Conservation (phyloP, 2,888 invertebrate genomes). For the Suillia variegata region DNA sequence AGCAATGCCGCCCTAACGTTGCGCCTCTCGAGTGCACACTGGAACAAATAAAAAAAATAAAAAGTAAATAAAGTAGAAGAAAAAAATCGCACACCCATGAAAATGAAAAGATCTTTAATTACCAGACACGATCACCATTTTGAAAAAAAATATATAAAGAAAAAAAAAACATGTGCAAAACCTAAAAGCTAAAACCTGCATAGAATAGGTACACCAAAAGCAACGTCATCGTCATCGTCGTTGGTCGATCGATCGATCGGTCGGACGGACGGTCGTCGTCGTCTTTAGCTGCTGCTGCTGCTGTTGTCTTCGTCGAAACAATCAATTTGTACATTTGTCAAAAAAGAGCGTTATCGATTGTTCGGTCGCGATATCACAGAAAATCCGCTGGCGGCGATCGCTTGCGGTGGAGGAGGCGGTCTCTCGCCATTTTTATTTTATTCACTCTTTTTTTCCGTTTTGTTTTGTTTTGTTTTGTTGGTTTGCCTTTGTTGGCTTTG, state of each 20-base stretch:
- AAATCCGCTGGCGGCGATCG: conserved; percentile 1
- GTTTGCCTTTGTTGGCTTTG: background rate
- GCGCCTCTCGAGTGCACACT: background rate
- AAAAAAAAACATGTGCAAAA: conserved; percentile 1
- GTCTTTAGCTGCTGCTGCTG: background rate
- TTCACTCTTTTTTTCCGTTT: no score
- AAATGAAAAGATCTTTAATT: conserved; percentile 18
- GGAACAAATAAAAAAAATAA: background rate
- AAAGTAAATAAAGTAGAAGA: background rate
- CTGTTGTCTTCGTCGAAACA: conserved; percentile 8
- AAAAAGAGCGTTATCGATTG: conserved; percentile 27
- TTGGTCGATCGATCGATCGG: no score
- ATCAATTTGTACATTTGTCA: conserved; percentile 30
- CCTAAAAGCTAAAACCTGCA: background rate
- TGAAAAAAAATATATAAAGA: background rate
- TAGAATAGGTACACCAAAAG: background rate
- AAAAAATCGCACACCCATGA: background rate
- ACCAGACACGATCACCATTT: conserved; percentile 9
- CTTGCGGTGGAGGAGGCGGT: conserved; percentile 19
- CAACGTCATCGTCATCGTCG: background rate
- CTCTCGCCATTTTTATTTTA: conserved; percentile 5
- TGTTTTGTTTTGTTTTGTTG: background rate
- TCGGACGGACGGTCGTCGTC: background rate
- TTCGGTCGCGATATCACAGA: conserved; percentile 16
- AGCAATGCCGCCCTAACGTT: background rate